Conservation (phyloP, 2,888 invertebrate species). For the Brenthis hecate region DNA sequence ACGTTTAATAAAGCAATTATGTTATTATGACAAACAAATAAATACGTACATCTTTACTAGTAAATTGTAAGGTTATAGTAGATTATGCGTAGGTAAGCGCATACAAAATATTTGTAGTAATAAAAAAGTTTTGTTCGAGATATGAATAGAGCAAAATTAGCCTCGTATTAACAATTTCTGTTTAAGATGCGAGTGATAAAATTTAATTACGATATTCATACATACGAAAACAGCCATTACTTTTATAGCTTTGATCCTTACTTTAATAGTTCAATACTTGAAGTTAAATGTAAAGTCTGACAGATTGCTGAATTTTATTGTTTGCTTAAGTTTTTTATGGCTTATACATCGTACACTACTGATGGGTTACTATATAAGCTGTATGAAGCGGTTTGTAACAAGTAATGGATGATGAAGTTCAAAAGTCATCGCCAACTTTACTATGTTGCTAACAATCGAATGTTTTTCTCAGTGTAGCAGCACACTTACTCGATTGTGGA, state of each 20-base stretch:
- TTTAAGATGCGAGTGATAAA: conserved; percentile 62
- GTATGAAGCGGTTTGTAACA: conserved; percentile 25
- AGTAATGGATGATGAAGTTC: conserved; percentile 16
- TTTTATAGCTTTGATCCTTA: conserved; percentile 58
- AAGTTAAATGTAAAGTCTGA: conserved; percentile 34
- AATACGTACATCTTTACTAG: too few species aligned
- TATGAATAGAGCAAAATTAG: conserved; percentile 56
- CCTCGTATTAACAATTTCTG: conserved; percentile 47
- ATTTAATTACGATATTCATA: conserved; percentile 63
- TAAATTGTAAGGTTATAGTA: conserved; percentile 4
- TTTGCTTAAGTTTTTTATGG: conserved; percentile 16
- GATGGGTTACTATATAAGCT: background rate
- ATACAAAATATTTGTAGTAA: conserved; percentile 26
- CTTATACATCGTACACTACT: conserved; percentile 2
- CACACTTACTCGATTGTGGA: conserved; percentile 64
- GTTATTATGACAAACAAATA: too few species aligned
- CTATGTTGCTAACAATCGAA: conserved; percentile 61
- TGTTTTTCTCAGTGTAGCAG: conserved; percentile 41
- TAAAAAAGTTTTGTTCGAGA: conserved; percentile 35
- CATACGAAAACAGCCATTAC: conserved; percentile 48
- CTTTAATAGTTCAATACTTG: conserved; percentile 57
- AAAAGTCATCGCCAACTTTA: conserved; percentile 37
- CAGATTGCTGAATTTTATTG: conserved; percentile 32
- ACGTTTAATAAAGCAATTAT: too few species aligned
- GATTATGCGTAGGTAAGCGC: background rate